These are phyloP conservation scores for Centrocercus urophasianus DNA, from an alignment of 2,113 vertebrate species.

Conservation along the genomic window DNA sequence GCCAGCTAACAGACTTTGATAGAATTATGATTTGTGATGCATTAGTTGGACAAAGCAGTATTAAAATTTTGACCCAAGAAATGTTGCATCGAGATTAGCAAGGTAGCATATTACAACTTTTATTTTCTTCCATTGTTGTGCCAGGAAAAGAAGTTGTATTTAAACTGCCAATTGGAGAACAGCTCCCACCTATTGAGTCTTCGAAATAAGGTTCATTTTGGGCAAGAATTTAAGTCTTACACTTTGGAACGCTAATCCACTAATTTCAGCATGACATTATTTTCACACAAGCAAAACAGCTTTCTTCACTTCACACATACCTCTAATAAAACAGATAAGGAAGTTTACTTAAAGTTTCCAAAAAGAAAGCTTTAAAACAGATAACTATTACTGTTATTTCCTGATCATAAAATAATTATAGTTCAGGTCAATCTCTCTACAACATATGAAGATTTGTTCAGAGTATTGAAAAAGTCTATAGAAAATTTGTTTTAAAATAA, in stretches of 20 bases:
- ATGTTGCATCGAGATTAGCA: background rate
- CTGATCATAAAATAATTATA: background rate
- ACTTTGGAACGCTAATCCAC: background rate
- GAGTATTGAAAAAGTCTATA: background rate
- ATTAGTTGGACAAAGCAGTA: background rate
- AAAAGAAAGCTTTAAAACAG: background rate
- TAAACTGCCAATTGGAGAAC: background rate
- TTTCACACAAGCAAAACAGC: background rate
- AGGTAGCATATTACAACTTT: background rate
- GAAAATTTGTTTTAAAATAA: background rate
- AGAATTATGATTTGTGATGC: constrained; percentile 4
- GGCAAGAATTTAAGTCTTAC: background rate
- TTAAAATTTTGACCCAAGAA: constrained; percentile 22
- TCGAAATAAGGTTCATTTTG: background rate
- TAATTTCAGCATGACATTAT: background rate
- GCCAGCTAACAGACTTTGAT: background rate
- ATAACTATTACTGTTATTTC: background rate
- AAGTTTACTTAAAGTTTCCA: background rate
- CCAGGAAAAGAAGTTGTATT: background rate
- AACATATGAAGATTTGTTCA: background rate
- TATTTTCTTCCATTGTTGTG: background rate
- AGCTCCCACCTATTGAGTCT: background rate
- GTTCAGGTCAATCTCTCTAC: background rate
- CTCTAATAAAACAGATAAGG: background rate
- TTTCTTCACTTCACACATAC: background rate